These are phyloP conservation scores for Sciaenops ocellatus DNA, from an alignment of 2,797 vertebrate species.

Conservation along the genomic window DNA sequence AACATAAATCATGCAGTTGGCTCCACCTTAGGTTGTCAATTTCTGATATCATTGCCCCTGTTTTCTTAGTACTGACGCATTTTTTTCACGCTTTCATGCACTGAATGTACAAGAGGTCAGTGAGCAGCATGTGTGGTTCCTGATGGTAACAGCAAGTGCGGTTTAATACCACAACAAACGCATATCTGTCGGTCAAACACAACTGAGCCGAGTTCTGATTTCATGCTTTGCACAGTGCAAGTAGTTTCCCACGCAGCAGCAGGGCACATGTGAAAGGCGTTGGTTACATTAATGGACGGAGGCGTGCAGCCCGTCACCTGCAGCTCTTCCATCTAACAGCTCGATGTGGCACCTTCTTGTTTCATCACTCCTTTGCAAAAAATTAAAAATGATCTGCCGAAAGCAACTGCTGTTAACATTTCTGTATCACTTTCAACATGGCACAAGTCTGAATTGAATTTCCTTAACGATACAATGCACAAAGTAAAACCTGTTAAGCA, in stretches of 20 bases:
- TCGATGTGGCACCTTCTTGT: neutral
- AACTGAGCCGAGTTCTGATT: neutral
- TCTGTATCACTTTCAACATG: neutral
- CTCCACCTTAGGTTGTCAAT: neutral
- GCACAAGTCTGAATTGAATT: neutral
- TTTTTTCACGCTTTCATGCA: neutral
- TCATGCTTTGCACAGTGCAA: neutral
- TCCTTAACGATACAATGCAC: neutral
- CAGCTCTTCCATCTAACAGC: too few relatives aligned
- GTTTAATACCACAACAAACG: slow-evolving; percentile 9
- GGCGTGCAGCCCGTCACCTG: neutral
- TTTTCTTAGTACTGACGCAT: neutral
- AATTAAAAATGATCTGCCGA: neutral
- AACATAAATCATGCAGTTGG: slow-evolving; percentile 3
- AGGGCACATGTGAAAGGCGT: too few relatives aligned
- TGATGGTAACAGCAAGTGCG: neutral
- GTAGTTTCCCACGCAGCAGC: neutral
- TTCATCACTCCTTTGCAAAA: neutral
- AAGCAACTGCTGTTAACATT: neutral
- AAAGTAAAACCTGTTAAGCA: too few relatives aligned
- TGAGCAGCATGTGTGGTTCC: neutral
- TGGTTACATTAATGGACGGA: neutral
- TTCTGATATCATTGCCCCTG: neutral
- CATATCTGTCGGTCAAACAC: neutral
- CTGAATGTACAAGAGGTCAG: neutral